These are phyloP conservation scores for Cheilosia vulpina DNA, from an alignment of 2,888 invertebrate species.

Conservation along the genomic window DNA sequence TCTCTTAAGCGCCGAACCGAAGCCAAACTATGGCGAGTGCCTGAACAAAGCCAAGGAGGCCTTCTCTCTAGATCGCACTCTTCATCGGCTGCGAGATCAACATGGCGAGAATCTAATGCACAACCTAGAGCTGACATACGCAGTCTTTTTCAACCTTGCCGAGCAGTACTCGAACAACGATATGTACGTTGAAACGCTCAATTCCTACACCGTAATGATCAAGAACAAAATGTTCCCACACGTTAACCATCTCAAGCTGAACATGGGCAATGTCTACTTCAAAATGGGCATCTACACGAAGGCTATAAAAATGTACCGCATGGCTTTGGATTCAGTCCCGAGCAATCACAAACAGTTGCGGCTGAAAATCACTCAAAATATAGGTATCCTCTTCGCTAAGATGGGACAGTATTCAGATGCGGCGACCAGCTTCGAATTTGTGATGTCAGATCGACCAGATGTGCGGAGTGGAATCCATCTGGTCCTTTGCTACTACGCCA, in stretches of 20 bases:
- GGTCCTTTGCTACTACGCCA: constrained; percentile 93
- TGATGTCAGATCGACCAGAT: constrained; percentile 97
- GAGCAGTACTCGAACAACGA: constrained; percentile 97
- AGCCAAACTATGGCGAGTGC: constrained; percentile 83
- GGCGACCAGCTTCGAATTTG: constrained; percentile 97
- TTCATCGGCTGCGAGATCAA: constrained; percentile 96
- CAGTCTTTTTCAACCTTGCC: constrained; percentile 97
- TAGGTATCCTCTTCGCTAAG: constrained; percentile 94
- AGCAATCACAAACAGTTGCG: constrained; percentile 96
- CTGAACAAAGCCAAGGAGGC: constrained; percentile 98
- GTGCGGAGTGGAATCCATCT: constrained; percentile 95
- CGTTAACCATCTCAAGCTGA: constrained; percentile 96
- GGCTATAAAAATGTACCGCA: constrained; percentile 98
- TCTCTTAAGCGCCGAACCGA: constrained; percentile 81
- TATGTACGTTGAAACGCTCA: constrained; percentile 97
- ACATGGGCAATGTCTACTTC: constrained; percentile 99
- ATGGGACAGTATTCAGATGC: constrained; percentile 99
- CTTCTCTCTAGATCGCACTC: constrained; percentile 94
- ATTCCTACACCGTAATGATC: constrained; percentile 97
- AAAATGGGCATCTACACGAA: constrained; percentile 96
- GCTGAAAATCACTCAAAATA: constrained; percentile 98
- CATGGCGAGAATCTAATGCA: constrained; percentile 94
- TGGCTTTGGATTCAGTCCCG: constrained; percentile 98
- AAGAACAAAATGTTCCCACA: constrained; percentile 97
- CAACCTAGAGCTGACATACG: constrained; percentile 97